Evolutionary conservation across 2,888 invertebrate species (phyloP).

Genomic region (Eristalis tenax): DNA sequence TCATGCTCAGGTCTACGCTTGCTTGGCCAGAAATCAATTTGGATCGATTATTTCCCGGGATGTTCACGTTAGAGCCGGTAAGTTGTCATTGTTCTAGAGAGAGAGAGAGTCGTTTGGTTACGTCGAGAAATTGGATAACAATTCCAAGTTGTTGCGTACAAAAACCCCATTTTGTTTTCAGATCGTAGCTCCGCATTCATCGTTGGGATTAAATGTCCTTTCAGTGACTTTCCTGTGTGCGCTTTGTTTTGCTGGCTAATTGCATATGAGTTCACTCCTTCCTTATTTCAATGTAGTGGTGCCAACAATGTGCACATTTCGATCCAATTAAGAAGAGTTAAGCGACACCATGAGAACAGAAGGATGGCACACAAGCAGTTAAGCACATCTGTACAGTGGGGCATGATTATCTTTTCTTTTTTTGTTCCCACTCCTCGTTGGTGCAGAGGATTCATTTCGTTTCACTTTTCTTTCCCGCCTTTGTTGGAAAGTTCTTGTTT

Average conservation of each 20-base stretch:
- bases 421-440: conserved; percentile 49
- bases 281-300: conserved; percentile 4
- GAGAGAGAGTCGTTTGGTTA: conserved; percentile 71
- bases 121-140: conserved; percentile 23
- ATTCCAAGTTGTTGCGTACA: neutral
- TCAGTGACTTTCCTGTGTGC: neutral
- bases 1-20: conserved; percentile 96
- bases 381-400: conserved; percentile 36
- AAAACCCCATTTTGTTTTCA: conserved; percentile 16
- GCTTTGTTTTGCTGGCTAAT: neutral
- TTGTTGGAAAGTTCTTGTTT: conserved; percentile 41
- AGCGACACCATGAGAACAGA: conserved; percentile 52
- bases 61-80: conserved; percentile 97
- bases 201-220: conserved; percentile 26
- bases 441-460: conserved; percentile 16
- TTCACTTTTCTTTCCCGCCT: conserved; percentile 44
- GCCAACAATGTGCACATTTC: conserved; percentile 53
- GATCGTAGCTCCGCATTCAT: conserved; percentile 2
- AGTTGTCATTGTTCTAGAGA: conserved; percentile 79
- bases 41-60: conserved; percentile 95
- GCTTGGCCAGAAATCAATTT: conserved; percentile 93
- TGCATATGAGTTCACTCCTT: neutral
- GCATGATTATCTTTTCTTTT: conserved; percentile 28
- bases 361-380: conserved; percentile 44
- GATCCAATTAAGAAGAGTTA: conserved; percentile 72